A percentile compares a stretch with the other conserved stretches of the same genome.
These are phyloP conservation scores for Manis crassicaudata DNA, from an alignment of 2,797 vertebrate species.

Conservation along the genomic window DNA sequence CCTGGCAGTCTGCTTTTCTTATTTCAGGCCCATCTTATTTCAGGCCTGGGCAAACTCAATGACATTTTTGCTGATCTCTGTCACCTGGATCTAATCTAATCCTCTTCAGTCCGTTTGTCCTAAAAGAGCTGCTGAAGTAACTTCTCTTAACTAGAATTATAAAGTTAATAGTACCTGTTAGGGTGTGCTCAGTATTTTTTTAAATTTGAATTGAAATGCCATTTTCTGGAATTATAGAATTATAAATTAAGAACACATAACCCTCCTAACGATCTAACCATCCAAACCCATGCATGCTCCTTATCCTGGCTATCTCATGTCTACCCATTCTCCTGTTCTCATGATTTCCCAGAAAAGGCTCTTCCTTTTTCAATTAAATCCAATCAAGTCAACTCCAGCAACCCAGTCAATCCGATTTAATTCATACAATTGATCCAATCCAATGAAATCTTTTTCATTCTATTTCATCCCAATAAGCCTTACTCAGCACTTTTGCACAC, in stretches of 20 bases:
- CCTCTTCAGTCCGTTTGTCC: background rate
- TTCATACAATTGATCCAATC: background rate
- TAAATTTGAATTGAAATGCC: background rate
- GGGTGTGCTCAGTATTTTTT: background rate
- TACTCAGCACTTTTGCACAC: background rate
- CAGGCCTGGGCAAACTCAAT: background rate
- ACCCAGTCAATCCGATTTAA: background rate
- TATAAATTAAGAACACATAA: background rate
- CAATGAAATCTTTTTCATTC: background rate
- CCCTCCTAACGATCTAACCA: background rate
- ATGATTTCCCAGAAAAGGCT: background rate
- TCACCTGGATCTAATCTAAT: background rate
- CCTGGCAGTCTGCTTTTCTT: background rate
- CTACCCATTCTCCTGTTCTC: background rate
- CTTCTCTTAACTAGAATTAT: constrained; percentile 19
- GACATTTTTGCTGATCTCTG: background rate
- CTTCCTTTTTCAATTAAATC: background rate
- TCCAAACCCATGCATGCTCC: background rate
- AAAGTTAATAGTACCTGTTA: background rate
- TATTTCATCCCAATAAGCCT: background rate
- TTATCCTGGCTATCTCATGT: background rate
- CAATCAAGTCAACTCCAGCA: background rate
- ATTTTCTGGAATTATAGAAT: background rate
- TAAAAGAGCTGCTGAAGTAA: background rate
- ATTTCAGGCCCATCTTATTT: background rate